Evolutionary conservation across 2,797 vertebrate species (phyloP), one percentile per base, ranked within the genome.

Genomic region (Microtus obscurus): DNA sequence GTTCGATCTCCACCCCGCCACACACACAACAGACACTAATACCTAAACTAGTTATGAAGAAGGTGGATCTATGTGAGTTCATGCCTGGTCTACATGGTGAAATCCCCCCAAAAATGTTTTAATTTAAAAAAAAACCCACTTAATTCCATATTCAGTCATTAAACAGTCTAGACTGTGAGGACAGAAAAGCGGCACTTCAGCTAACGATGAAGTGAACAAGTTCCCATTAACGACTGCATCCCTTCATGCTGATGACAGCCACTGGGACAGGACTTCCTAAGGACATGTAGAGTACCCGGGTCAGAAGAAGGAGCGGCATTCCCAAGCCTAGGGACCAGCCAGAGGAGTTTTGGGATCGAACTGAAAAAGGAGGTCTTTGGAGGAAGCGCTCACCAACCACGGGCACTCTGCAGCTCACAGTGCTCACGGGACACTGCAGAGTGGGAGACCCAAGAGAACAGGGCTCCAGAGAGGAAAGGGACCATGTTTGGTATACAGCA

Each of bases 171-270:
- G 2, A 56, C 81, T 86, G 19, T 21, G 71, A 78, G 87, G 92
- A 80, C 21, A 29, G 27, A n/a, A 23, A 65, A 59, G 5, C 5
- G 40, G 79, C 29, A 48, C 45, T 53, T 19, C 23, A 1, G 16
- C 37, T 37, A 81, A 56, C 12, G 1, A 31, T 16, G 11, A 77
- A 61, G 86, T 71, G 48, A 87, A 43, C 29, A 59, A 16, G 8
- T 25, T 45, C 51, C 61, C 31, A 0, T 4, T 29, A 56, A 37
- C 0, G 1, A 93, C 13, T 2, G 0, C n/a, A 23, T 29, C 37
- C 31, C 23, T 87, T 37, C 29, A 63, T 4, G 0, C 48, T 5
- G 25, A 92, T 23, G 11, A 37, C 82, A 31, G 37, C 48, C 69
- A 76, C 8, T 0, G 34, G 45, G 34, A 34, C 2, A 67, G 10